A percentile compares a stretch with the other conserved stretches of the same genome.
Evolutionary conservation across 2,888 invertebrate species (phyloP).

Genomic region (Orchestes rusci): DNA sequence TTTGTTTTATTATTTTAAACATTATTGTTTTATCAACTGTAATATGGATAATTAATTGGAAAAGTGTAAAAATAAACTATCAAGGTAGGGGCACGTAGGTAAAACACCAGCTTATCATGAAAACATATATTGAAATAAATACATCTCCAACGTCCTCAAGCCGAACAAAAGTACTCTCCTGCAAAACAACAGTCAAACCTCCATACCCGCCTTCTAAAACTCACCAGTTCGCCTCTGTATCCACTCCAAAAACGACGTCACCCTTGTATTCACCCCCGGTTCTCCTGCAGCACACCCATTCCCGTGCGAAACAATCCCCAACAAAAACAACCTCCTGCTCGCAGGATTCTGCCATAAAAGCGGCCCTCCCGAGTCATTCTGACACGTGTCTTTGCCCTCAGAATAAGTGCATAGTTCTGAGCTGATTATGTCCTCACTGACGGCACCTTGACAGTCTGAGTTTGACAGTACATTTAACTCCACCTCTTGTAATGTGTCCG

Average conservation of each 20-base stretch:
- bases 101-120: too few species aligned
- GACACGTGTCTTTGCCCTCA: conserved; percentile 33
- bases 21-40: too few species aligned
- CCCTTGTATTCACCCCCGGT: conserved; percentile 52
- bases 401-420: conserved; percentile 35
- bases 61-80: too few species aligned
- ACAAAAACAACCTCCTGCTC: conserved; percentile 39
- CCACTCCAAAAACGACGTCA: conserved; percentile 52
- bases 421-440: conserved; percentile 28
- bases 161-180: background rate
- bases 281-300: conserved; percentile 45
- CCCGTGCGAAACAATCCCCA: conserved; percentile 55
- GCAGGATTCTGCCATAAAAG: conserved; percentile 44
- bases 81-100: too few species aligned
- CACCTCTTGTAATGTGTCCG: conserved; percentile 48
- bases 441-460: conserved; percentile 39
- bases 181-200: background rate
- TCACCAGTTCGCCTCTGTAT: conserved; percentile 38
- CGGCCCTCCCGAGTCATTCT: conserved; percentile 34
- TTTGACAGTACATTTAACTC: conserved; percentile 48
- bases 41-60: too few species aligned
- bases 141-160: too few species aligned
- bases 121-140: too few species aligned
- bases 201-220: background rate
- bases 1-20: too few species aligned